A percentile compares a stretch with the other conserved stretches of the same genome.
Conservation (phyloP, 2,888 invertebrate genomes). For the Trissolcus japonicus region DNA sequence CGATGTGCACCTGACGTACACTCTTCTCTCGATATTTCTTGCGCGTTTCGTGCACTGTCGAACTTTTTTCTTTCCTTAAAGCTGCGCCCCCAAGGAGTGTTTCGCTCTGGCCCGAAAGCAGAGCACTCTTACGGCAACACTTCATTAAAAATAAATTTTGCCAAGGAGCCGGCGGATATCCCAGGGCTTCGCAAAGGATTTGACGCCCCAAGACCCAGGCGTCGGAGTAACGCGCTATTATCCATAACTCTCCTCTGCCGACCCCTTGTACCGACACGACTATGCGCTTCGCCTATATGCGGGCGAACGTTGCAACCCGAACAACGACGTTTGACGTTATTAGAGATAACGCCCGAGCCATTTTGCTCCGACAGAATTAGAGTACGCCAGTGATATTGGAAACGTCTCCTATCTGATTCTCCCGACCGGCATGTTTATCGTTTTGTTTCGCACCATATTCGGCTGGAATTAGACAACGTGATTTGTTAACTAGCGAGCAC, state of each 20-base stretch:
- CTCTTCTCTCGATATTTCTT: slow-evolving; percentile 21
- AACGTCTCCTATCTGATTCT: slow-evolving; percentile 22
- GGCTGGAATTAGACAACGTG: slow-evolving; percentile 19
- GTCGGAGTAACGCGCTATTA: slow-evolving; percentile 55
- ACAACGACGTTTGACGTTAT: slow-evolving; percentile 27
- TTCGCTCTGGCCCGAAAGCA: slow-evolving; percentile 18
- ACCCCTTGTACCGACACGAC: slow-evolving; percentile 8
- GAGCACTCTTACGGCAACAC: slow-evolving; percentile 68
- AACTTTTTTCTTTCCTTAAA: slow-evolving; percentile 10
- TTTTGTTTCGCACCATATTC: slow-evolving; percentile 11
- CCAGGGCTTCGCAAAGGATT: slow-evolving; percentile 70
- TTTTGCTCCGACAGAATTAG: slow-evolving; percentile 25
- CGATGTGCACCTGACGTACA: slow-evolving; percentile 28
- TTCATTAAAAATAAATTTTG: slow-evolving; percentile 79
- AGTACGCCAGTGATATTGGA: slow-evolving; percentile 15
- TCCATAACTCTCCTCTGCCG: slow-evolving; percentile 64
- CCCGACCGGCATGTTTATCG: slow-evolving; percentile 11
- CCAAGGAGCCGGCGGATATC: slow-evolving; percentile 57
- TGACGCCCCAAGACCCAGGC: slow-evolving; percentile 62
- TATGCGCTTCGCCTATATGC: too few relatives aligned
- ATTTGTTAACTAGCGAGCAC: slow-evolving; percentile 7
- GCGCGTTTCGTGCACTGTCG: slow-evolving; percentile 10
- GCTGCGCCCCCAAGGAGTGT: slow-evolving; percentile 36
- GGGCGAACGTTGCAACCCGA: neutral
- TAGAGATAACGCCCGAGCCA: slow-evolving; percentile 32